A percentile compares a stretch with the other conserved stretches of the same genome.
Evolutionary conservation across 2,113 vertebrate species (phyloP).

Genomic region (Plotosus lineatus): DNA sequence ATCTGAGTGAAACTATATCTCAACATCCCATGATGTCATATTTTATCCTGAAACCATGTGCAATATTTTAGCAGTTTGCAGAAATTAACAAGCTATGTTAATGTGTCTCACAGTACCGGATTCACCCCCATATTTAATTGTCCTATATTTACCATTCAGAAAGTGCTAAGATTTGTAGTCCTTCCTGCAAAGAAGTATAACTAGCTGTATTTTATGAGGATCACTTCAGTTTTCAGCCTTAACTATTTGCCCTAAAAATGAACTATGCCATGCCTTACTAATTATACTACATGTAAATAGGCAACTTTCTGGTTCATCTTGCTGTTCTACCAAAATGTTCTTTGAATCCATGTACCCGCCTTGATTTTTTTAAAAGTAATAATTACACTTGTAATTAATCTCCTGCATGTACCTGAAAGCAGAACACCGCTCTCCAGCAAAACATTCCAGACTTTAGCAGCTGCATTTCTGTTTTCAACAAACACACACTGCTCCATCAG

Average conservation of each 20-base stretch:
- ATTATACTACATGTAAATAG: neutral
- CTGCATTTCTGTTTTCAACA: constrained; percentile 74
- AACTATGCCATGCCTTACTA: neutral
- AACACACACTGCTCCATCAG: constrained; percentile 79
- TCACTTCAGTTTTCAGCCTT: too few species aligned
- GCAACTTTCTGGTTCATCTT: neutral
- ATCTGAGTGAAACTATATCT: neutral
- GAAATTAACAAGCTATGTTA: neutral
- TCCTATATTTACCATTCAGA: neutral
- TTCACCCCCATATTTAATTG: neutral
- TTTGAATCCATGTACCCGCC: neutral
- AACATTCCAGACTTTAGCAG: constrained; percentile 80
- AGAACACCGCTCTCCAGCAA: constrained; percentile 82
- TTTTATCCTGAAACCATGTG: neutral
- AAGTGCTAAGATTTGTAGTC: neutral
- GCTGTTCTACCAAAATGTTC: neutral
- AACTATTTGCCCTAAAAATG: neutral
- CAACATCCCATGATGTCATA: too few species aligned
- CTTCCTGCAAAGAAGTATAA: neutral
- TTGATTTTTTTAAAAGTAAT: neutral
- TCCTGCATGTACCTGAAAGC: constrained; percentile 71
- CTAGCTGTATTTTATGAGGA: neutral
- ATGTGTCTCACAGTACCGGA: neutral
- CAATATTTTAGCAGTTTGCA: neutral
- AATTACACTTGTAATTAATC: neutral